Evolutionary conservation across 2,113 vertebrate genomes (phyloP).

Genomic region (Zosterops borbonicus): DNA sequence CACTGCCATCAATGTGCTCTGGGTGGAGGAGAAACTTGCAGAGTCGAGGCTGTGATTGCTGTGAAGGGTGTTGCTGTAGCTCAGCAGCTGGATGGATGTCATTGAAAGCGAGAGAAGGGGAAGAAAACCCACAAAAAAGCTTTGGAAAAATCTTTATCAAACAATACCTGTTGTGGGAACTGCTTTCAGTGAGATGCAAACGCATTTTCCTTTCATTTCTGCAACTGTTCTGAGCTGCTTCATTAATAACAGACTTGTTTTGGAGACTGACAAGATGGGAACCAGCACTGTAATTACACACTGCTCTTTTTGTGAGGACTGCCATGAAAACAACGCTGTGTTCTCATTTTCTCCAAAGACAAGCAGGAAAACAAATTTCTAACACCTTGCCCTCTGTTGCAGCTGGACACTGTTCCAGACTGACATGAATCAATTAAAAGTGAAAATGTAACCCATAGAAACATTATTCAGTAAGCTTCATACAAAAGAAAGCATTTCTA

Average conservation of each 20-base stretch:
- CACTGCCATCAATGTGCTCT: fast-evolving
- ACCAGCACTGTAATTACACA: background rate
- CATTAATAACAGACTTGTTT: constrained; percentile 2
- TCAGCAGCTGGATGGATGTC: background rate
- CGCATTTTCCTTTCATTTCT: background rate
- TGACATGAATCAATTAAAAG: constrained; percentile 23
- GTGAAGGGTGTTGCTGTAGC: background rate
- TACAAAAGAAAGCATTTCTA: background rate
- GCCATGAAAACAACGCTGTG: background rate
- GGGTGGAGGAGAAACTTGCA: background rate
- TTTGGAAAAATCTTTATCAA: background rate
- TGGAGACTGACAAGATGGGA: background rate
- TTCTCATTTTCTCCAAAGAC: constrained; percentile 12
- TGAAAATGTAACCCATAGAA: constrained; percentile 1
- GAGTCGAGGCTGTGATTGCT: background rate
- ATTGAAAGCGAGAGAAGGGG: background rate
- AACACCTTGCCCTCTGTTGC: constrained; percentile 3
- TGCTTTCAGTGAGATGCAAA: background rate
- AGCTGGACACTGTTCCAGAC: background rate
- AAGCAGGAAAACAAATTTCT: background rate
- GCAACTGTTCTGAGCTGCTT: background rate
- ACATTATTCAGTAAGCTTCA: background rate
- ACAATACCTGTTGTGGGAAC: background rate
- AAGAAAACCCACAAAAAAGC: background rate
- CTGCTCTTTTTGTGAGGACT: background rate